Conservation (phyloP, 2,888 invertebrate genomes). For the Tipula unca region DNA sequence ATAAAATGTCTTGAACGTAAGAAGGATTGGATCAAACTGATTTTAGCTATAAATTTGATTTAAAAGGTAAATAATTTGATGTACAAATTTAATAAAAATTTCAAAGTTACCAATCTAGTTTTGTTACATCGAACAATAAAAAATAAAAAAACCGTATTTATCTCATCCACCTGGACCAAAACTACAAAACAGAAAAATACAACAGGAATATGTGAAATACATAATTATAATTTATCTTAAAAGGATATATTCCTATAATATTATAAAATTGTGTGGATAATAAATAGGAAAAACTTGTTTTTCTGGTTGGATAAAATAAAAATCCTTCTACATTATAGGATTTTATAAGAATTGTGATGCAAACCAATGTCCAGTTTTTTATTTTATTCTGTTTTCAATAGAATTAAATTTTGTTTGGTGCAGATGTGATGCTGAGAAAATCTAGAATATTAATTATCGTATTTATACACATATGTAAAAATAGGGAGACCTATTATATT, state of each 20-base stretch:
- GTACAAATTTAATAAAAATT: not conserved
- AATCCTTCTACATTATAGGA: not conserved
- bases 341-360: not conserved
- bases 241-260: not conserved
- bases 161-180: conserved; percentile 2
- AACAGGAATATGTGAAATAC: not conserved
- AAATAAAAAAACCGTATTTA: not conserved
- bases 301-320: not conserved
- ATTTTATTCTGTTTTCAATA: not conserved
- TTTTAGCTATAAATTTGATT: conserved; percentile 15
- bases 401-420: conserved; percentile 1
- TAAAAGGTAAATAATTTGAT: not conserved
- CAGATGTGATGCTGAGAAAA: conserved; percentile 17
- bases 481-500: not conserved
- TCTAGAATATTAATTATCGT: not conserved
- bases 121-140: not conserved
- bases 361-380: not conserved
- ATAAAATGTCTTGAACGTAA: conserved; percentile 16
- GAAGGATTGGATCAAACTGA: conserved; percentile 20
- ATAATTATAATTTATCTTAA: not conserved
- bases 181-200: not conserved
- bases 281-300: not conserved
- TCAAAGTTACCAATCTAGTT: not conserved
- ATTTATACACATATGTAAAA: not conserved
- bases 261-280: not conserved